phyloP scores from a whole-genome alignment of 2,888 invertebrate genomes.

The Rhamphomyia laevipes region DNA sequence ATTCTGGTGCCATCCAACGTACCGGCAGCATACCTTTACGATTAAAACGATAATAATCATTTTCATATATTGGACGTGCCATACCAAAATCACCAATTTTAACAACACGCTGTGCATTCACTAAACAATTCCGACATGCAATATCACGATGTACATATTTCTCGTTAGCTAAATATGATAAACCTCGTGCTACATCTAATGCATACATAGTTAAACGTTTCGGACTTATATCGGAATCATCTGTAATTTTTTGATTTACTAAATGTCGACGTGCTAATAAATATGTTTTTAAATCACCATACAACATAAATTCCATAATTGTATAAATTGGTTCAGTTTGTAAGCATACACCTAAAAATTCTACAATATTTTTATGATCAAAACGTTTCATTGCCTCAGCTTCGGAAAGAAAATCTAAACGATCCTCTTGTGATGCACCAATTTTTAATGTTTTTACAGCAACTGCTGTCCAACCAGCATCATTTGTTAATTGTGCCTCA shows the following conservation, averaged over 20 bases:
- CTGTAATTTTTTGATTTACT: slow-evolving; percentile 50
- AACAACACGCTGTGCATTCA: slow-evolving; percentile 58
- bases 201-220: slow-evolving; percentile 75
- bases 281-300: slow-evolving; percentile 84
- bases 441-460: slow-evolving; percentile 83
- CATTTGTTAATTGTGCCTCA: slow-evolving; percentile 58
- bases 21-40: slow-evolving; percentile 81
- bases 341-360: slow-evolving; percentile 74
- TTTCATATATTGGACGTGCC: slow-evolving; percentile 78
- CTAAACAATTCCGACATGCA: slow-evolving; percentile 65
- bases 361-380: slow-evolving; percentile 79
- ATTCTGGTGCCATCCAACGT: slow-evolving; percentile 90
- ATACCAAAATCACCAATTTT: slow-evolving; percentile 83
- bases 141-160: slow-evolving; percentile 87
- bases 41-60: slow-evolving; percentile 81
- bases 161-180: slow-evolving; percentile 70
- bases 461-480: slow-evolving; percentile 67
- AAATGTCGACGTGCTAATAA: slow-evolving; percentile 73
- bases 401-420: slow-evolving; percentile 82
- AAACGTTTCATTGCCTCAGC: slow-evolving; percentile 92
- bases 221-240: slow-evolving; percentile 62
- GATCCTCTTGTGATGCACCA: slow-evolving; percentile 72
- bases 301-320: slow-evolving; percentile 89
- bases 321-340: slow-evolving; percentile 79
- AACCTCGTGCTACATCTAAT: slow-evolving; percentile 73